Evolutionary conservation across 92 coral and sea anemone species (phyloP), one percentile per base, ranked within the genome.

Genomic region (Siderastrea siderea): DNA sequence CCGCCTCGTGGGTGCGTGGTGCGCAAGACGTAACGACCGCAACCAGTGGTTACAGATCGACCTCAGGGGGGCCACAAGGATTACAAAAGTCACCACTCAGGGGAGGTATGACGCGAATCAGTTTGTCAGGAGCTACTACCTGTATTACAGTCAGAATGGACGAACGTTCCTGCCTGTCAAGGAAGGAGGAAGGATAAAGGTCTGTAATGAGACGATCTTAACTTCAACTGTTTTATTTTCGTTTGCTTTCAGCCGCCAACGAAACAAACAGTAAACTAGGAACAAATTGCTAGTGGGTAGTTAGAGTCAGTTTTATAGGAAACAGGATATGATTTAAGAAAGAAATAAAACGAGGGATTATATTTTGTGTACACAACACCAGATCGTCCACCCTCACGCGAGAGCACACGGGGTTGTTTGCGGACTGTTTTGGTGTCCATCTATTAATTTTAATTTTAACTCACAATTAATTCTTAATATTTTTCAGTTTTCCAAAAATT

Each of bases 71-170:
- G 91, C 94, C 49, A 76, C 88, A 6, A 82, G 94, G 62, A 79
- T 91, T 17, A 63, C 88, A 58, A 91, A 91, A 78, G 88, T 91
- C 53, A 81, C 91, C 77, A 86, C 91, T 10, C 94, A 91, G 78
- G 94, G 94, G 51, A 71, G 94, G 52, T 68, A 91, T 61, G 94
- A 91, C 68, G 79, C 91, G 1, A 91, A 81, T 82, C 94, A 91
- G 85, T 91, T 86, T 75, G 91, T 91, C 55, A 91, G 91, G 71
- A 86, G 5, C 60, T 91, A 87, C 83, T 87, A 87, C 75, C 6
- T 91, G 57, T 82, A 59, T 74, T 91, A 80, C 91, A 87, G 94
- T 60, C 88, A 91, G 74, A 91, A 91, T 78, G 94, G 94, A 14
- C 59, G 75, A 45, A 69, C 88, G 14, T 91, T 88, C 85, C 58